Percentiles rank a stretch among this genome's conserved stretches.
Evolutionary conservation across 2,888 invertebrate species (phyloP).

Genomic region (Caenorhabditis afra): DNA sequence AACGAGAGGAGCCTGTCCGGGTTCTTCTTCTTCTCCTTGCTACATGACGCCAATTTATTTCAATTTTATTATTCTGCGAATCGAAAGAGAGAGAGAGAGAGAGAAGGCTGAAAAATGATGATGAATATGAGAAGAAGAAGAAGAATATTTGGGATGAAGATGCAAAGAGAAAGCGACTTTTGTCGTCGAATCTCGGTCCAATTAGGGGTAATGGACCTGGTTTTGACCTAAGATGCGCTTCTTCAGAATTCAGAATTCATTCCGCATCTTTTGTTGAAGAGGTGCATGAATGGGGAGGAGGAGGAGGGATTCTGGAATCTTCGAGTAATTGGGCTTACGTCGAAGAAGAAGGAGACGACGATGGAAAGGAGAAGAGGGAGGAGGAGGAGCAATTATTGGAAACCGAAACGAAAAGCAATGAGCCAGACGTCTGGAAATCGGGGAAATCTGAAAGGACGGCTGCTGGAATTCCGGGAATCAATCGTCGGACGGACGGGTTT

Average conservation of each 20-base stretch:
- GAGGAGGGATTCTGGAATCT: not conserved
- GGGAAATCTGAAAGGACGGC: too few relatives aligned
- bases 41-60: slow-evolving; percentile 42
- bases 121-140: not conserved
- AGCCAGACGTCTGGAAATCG: too few relatives aligned
- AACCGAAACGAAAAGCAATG: not conserved
- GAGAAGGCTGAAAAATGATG: not conserved
- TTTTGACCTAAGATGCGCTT: too few relatives aligned
- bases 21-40: too few relatives aligned
- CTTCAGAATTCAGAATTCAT: too few relatives aligned
- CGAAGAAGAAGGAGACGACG: not conserved
- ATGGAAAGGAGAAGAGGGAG: too few relatives aligned
- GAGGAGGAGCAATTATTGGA: not conserved
- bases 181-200: not conserved
- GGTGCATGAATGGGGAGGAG: not conserved
- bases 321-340: not conserved
- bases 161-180: not conserved
- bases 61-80: slow-evolving; percentile 35
- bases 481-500: too few relatives aligned
- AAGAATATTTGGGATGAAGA: slow-evolving; percentile 9
- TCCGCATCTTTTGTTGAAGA: not conserved
- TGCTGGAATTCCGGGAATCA: too few relatives aligned
- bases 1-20: slow-evolving; percentile 2
- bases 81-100: slow-evolving; percentile 1
- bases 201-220: not conserved